Base-by-base conservation (phyloP, 2,888 invertebrate species). In the Caenorhabditis sp. region DNA sequence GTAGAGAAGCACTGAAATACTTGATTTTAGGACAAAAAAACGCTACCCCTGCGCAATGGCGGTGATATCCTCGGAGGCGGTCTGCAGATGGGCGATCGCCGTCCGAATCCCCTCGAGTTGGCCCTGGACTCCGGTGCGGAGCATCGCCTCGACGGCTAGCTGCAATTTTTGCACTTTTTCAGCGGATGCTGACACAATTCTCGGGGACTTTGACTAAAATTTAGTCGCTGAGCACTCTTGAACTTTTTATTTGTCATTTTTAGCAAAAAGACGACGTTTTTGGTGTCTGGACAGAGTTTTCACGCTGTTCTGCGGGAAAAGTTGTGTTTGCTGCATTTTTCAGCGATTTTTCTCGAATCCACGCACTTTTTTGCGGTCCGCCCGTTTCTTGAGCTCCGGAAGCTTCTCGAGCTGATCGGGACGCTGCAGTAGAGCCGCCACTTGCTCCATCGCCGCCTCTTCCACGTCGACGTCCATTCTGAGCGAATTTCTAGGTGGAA, bases 81-180 rank as follows among this genome's bases (percentile, higher is more conserved):
- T 93, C 87, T 94, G 93, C 45, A 99, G 90, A 89, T 97, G 95
- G 86, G 94, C 94, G 17, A 99, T 92, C 0, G 98, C 98, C 11
- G 95, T 94, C 84, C 94, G 93, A 0, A 99, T 97, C 0, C 96
- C 97, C 90, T 99, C 98, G 62, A 99, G 91, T 90, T 99, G 97
- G 79, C 96, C 95, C 90, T 99, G 97, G 92, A 99, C 95, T 0
- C 96, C 96, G n/a, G 97, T 96, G 90, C 98, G 97, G 22, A 99
- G 89, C 92, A 95, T 94, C 0, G 95, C 95, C 90, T 96, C 96
- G 8, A 95, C 95, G 3, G 95, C 95, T 0, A 94, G 94, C 91
- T 95, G 71, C 4, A 93, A 73, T 52, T 50, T n/a, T 8, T 2
- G 22, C 20, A 41, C 1, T 27, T 27, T 26, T n/a, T n/a, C n/a